These are phyloP conservation scores for Drosophila equinoxialis DNA, from an alignment of 1,140 invertebrate genomes.

Conservation along the genomic window DNA sequence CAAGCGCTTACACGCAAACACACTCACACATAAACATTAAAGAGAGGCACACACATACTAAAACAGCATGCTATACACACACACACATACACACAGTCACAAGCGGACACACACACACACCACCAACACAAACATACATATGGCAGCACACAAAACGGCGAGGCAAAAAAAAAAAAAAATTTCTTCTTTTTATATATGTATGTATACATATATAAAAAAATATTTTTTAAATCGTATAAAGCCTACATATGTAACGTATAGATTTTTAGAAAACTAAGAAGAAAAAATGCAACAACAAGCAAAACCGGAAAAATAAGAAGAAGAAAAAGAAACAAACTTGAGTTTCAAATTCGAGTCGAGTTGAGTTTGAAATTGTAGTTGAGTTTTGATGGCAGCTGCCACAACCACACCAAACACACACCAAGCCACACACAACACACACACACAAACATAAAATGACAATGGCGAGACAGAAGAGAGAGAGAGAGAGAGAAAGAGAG, in stretches of 20 bases:
- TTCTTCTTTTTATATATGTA: slow-evolving; percentile 58
- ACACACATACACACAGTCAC: slow-evolving; percentile 25
- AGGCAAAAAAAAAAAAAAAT: slow-evolving; percentile 64
- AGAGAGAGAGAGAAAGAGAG: too few species aligned
- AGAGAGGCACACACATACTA: slow-evolving; percentile 41
- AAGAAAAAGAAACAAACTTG: slow-evolving; percentile 39
- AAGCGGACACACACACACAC: slow-evolving; percentile 32
- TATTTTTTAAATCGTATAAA: slow-evolving; percentile 39
- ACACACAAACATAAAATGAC: too few species aligned
- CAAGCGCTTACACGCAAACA: slow-evolving; percentile 39
- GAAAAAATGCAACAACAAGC: slow-evolving; percentile 55
- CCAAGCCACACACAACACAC: too few species aligned
- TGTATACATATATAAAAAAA: slow-evolving; percentile 35
- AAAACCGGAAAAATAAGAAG: slow-evolving; percentile 17
- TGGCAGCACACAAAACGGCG: slow-evolving; percentile 26
- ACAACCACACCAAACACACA: too few species aligned
- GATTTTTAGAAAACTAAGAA: slow-evolving; percentile 39
- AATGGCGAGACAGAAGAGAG: too few species aligned
- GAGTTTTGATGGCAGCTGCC: too few species aligned
- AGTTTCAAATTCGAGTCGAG: slow-evolving; percentile 17
- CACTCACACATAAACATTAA: slow-evolving; percentile 27
- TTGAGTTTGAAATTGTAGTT: too few species aligned
- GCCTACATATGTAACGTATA: slow-evolving; percentile 12
- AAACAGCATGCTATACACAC: slow-evolving; percentile 26
- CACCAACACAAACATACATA: slow-evolving; percentile 35